A percentile compares a stretch with the other conserved stretches of the same genome.
phyloP scores from a whole-genome alignment of 2,113 vertebrate genomes.

The Rhipidura dahli region DNA sequence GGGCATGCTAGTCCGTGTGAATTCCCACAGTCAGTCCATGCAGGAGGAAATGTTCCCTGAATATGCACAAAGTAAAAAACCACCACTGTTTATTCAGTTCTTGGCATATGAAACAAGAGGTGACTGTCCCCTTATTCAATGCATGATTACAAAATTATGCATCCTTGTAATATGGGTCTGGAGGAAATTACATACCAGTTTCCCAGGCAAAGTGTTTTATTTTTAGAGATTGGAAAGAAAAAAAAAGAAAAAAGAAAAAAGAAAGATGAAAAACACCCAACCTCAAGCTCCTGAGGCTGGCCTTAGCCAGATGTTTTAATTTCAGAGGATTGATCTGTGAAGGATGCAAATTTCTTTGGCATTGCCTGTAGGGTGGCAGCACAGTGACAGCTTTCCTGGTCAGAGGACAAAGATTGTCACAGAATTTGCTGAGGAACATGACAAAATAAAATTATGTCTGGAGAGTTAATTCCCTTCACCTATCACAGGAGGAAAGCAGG shows the following conservation, averaged over 20 bases:
- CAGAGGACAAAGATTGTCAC: neutral
- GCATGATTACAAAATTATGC: neutral
- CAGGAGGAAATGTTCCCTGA: neutral
- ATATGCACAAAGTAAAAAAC: neutral
- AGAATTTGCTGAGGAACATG: neutral
- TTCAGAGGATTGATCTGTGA: neutral
- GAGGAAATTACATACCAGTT: neutral
- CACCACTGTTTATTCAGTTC: neutral
- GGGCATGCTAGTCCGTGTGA: neutral
- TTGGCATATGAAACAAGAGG: neutral
- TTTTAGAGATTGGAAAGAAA: neutral
- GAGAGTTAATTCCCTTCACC: neutral
- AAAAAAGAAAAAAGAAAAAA: neutral
- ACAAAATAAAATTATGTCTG: neutral
- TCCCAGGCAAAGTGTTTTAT: neutral
- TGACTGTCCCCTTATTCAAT: neutral
- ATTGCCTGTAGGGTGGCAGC: neutral
- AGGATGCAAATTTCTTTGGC: neutral
- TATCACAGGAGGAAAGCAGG: neutral
- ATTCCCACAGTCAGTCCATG: neutral
- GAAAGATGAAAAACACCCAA: neutral
- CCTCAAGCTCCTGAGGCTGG: neutral
- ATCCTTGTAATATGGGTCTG: neutral
- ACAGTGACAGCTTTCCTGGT: neutral
- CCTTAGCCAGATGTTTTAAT: neutral